Percentiles rank a stretch among this genome's conserved stretches.
phyloP scores from a whole-genome alignment of 2,113 vertebrate genomes.

The Sapajus apella region DNA sequence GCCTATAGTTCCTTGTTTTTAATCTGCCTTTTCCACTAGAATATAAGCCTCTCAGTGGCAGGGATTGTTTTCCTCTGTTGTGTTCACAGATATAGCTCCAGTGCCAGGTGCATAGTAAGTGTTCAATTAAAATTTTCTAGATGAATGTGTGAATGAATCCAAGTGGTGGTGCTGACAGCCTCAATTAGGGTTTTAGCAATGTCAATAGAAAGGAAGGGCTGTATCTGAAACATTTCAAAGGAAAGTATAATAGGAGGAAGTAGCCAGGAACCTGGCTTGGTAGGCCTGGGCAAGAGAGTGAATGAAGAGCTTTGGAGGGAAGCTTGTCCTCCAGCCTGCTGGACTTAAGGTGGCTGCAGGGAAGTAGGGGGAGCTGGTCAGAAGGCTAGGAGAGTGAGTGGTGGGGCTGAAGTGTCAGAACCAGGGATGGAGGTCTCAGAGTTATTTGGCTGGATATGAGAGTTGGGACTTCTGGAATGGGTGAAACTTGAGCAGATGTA shows the following conservation, averaged over 20 bases:
- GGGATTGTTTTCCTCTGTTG: not conserved
- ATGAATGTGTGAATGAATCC: slow-evolving; percentile 25
- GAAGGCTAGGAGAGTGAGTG: not conserved
- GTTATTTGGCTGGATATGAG: not conserved
- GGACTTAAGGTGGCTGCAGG: not conserved
- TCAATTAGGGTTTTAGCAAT: not conserved
- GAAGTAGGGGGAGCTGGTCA: not conserved
- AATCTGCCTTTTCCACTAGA: not conserved
- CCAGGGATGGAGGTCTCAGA: not conserved
- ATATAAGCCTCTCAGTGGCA: not conserved
- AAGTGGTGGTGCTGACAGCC: not conserved
- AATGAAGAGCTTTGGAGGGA: not conserved
- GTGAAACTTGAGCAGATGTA: not conserved
- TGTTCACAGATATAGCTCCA: not conserved
- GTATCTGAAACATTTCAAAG: slow-evolving; percentile 7
- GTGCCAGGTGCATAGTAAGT: not conserved
- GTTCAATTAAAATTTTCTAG: slow-evolving; percentile 10
- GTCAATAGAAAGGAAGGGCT: not conserved
- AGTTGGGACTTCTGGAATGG: not conserved
- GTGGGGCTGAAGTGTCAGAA: not conserved
- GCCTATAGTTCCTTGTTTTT: not conserved
- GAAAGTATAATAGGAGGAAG: not conserved
- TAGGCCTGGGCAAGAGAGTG: not conserved
- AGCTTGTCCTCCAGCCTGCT: not conserved
- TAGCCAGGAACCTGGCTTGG: not conserved